Conservation (phyloP, 2,797 vertebrate genomes). For the Pseudochromis fuscus region DNA sequence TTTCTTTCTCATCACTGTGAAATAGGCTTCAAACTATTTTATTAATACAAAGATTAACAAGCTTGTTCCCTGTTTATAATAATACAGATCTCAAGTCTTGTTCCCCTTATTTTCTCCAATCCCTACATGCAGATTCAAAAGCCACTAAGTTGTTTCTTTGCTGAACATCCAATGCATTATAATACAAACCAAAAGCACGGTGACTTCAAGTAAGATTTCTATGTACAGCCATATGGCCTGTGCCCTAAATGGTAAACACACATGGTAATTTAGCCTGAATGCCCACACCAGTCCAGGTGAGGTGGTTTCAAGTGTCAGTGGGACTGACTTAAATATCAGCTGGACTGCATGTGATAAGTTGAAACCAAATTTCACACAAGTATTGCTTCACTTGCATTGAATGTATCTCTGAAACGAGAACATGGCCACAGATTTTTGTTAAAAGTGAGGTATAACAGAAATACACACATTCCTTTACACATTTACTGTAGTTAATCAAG, state of each 20-base stretch:
- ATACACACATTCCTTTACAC: conserved; percentile 44
- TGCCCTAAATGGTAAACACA: conserved; percentile 57
- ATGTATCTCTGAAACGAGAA: conserved; percentile 56
- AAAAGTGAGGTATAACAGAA: conserved; percentile 81
- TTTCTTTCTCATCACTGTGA: conserved; percentile 16
- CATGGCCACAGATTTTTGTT: conserved; percentile 63
- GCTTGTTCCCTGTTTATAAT: conserved; percentile 4
- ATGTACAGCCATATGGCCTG: conserved; percentile 74
- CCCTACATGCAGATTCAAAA: conserved; percentile 71
- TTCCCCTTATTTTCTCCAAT: conserved; percentile 43
- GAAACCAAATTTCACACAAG: conserved; percentile 68
- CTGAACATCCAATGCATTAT: conserved; percentile 80
- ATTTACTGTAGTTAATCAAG: conserved; percentile 61
- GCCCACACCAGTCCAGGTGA: conserved; percentile 50
- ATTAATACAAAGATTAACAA: conserved; percentile 29
- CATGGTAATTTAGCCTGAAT: conserved; percentile 59
- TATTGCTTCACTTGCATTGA: conserved; percentile 77
- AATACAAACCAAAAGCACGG: conserved; percentile 78
- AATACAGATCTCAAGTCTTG: conserved; percentile 13
- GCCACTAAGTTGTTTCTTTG: conserved; percentile 74
- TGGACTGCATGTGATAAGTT: conserved; percentile 61
- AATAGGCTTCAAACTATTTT: conserved; percentile 21
- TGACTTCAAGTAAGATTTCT: conserved; percentile 84
- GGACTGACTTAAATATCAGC: conserved; percentile 57
- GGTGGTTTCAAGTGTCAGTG: conserved; percentile 44